These are phyloP conservation scores for Shargacucullia verbasci DNA, from an alignment of 2,888 invertebrate genomes.

Conservation along the genomic window DNA sequence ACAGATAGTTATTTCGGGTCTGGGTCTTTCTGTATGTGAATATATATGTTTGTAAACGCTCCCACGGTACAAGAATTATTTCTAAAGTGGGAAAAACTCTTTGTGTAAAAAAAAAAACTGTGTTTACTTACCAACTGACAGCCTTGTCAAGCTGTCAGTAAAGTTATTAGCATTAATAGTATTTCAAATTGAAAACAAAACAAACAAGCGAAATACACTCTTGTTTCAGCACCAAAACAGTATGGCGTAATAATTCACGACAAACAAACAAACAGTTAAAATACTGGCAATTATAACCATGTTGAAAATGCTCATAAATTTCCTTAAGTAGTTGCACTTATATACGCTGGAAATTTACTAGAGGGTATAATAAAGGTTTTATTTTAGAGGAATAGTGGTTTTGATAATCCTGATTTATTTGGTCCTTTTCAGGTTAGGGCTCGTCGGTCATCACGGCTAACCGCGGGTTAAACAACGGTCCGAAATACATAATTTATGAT, in stretches of 20 bases:
- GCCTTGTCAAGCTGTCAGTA: too few relatives aligned
- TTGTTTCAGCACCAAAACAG: slow-evolving; percentile 4
- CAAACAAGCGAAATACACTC: too few relatives aligned
- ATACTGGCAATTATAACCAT: neutral
- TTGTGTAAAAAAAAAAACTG: too few relatives aligned
- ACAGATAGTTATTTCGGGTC: too few relatives aligned
- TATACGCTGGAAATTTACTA: slow-evolving; percentile 24
- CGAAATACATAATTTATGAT: neutral
- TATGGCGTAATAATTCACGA: neutral
- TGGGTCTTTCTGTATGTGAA: too few relatives aligned
- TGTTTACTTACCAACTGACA: too few relatives aligned
- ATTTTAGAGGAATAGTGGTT: slow-evolving; percentile 16
- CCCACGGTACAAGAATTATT: too few relatives aligned
- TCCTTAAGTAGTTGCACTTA: slow-evolving; percentile 16
- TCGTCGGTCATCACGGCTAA: neutral
- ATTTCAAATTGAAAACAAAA: too few relatives aligned
- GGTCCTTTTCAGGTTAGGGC: slow-evolving; percentile 17
- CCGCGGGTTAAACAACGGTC: slow-evolving; percentile 1
- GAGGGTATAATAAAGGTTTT: slow-evolving; percentile 25
- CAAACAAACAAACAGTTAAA: slow-evolving; percentile 4
- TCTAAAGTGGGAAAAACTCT: too few relatives aligned
- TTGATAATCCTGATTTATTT: slow-evolving; percentile 44
- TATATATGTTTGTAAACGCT: too few relatives aligned
- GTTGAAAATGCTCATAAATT: slow-evolving; percentile 3
- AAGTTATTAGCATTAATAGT: too few relatives aligned